Evolutionary conservation across 2,113 vertebrate species (phyloP).

Genomic region (Passer montanus): DNA sequence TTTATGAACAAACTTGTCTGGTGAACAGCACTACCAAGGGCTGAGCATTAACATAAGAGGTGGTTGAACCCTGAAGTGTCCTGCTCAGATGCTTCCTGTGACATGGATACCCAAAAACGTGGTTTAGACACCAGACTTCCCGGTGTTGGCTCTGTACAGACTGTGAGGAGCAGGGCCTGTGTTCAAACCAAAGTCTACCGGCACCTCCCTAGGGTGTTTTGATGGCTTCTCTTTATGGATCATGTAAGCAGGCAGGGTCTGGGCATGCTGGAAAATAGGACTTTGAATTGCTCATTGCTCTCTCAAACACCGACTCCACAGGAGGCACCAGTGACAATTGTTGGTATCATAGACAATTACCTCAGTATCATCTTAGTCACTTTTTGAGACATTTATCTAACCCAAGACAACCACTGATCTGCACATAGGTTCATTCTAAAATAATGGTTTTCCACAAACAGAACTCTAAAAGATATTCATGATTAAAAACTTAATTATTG

Average conservation of each 20-base stretch:
- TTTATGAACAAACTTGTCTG: background rate
- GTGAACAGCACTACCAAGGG: rapidly evolving
- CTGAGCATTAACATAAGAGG: background rate
- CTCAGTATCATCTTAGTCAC: background rate
- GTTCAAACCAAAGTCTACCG: background rate
- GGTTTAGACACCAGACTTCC: background rate
- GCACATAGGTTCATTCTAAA: background rate
- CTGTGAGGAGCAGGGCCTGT: background rate
- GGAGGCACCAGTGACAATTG: background rate
- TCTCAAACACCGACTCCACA: background rate
- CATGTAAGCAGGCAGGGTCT: background rate
- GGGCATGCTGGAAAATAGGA: background rate
- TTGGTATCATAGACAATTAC: background rate
- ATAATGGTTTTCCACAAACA: background rate
- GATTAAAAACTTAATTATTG: background rate
- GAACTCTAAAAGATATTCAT: background rate
- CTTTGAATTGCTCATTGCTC: background rate
- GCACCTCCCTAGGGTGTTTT: background rate
- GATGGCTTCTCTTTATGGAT: background rate
- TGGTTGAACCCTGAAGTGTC: background rate
- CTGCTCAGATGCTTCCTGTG: background rate
- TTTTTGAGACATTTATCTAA: background rate
- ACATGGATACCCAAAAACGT: background rate
- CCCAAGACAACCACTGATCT: background rate
- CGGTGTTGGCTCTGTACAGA: background rate